A percentile compares a stretch with the other conserved stretches of the same genome.
These are phyloP conservation scores for Mastomys coucha DNA, from an alignment of 2,113 vertebrate species.

Conservation along the genomic window DNA sequence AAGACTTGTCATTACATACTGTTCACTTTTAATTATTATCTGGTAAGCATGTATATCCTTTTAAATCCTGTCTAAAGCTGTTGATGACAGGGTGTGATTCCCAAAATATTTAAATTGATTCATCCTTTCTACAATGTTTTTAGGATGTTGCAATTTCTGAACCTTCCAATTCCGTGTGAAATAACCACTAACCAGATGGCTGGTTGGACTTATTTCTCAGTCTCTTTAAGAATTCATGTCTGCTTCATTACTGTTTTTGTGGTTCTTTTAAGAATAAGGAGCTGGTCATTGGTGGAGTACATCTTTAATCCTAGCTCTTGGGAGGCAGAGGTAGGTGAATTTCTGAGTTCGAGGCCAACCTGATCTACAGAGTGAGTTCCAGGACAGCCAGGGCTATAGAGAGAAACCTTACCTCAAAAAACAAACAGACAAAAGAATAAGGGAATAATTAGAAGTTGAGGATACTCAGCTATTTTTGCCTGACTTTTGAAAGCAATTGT, in stretches of 20 bases:
- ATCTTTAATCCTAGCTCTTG: too few relatives aligned
- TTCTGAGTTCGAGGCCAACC: too few relatives aligned
- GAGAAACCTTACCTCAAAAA: too few relatives aligned
- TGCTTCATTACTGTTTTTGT: not conserved
- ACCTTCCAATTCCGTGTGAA: not conserved
- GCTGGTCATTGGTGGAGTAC: too few relatives aligned
- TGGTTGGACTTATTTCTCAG: not conserved
- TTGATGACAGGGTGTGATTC: not conserved
- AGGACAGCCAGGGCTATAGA: too few relatives aligned
- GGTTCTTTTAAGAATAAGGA: not conserved
- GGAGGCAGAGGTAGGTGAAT: too few relatives aligned
- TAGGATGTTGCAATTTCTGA: not conserved
- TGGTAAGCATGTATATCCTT: not conserved
- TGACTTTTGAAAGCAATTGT: not conserved
- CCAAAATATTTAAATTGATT: not conserved
- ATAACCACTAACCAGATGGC: not conserved
- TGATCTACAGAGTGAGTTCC: too few relatives aligned
- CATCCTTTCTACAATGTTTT: not conserved
- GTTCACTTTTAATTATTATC: not conserved
- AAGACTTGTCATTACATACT: not conserved
- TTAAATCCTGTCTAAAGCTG: not conserved
- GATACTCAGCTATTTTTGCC: not conserved
- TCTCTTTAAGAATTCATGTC: not conserved
- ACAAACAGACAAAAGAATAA: not conserved
- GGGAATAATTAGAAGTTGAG: not conserved